Evolutionary conservation across 1,140 invertebrate species (phyloP), one percentile per base, ranked within the genome.

Genomic region (Microplitis mediator): DNA sequence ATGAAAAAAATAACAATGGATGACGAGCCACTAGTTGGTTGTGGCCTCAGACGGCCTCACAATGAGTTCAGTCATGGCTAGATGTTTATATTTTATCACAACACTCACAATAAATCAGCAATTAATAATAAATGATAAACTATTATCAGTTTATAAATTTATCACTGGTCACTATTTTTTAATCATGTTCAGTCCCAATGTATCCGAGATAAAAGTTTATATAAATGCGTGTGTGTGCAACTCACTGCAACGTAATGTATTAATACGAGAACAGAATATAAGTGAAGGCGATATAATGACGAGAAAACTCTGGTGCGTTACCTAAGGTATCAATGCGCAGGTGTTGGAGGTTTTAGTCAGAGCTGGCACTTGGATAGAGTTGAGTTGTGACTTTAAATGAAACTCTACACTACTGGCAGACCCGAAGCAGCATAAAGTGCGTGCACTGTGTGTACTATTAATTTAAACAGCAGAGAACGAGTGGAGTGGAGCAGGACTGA

Each of bases 21-120:
- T 62, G 32, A 62, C 60, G 35, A 35, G 34, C 60, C 50, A 67
- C 65, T 67, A 67, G 65, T 62, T 62, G 60, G 36, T 65, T 23
- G 36, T 50, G 63, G 36, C 45, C 45, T 45, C 34, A 45, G 36
- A 65, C 36, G 16, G 63, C 63, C 45, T 51, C 3, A 13, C 23
- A 65, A 11, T 45, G n/a, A 5, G 63, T 31, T 65, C 23, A n/a
- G 51, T 51, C 36, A 65, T 51, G 8, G 14, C 35, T 14, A 64
- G 5, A 3, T 13, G 13, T 36, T 31, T 8, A 6, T 14, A 36
- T 8, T 63, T 50, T 14, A 45, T 51, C 5, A 23, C 6, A 50
- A 6, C 56, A 23, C 4, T 9, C 56, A 58, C 16, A 31, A 58
- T 58, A 58, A 23, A 31, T 35, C 13, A 39, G 23, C 23, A 23